A percentile compares a stretch with the other conserved stretches of the same genome.
These are phyloP conservation scores for Tenthredo livida DNA, from an alignment of 2,888 invertebrate genomes.

Conservation along the genomic window DNA sequence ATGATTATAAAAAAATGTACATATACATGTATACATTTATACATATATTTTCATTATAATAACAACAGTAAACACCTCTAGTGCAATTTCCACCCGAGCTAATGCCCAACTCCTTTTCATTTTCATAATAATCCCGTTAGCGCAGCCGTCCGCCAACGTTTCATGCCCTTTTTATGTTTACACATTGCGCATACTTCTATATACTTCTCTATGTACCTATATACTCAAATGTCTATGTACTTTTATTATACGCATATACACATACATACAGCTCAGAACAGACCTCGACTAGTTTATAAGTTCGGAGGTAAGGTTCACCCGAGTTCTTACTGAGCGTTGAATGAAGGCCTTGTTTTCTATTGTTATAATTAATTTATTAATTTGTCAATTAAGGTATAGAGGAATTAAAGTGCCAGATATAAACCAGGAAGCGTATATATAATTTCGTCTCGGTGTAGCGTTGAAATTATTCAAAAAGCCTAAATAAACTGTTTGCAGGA, in stretches of 20 bases:
- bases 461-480: not conserved
- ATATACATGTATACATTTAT: too few species aligned
- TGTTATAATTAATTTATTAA: not conserved
- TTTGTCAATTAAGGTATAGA: constrained; percentile 3
- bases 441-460: not conserved
- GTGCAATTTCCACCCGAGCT: constrained; percentile 9
- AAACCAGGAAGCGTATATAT: not conserved
- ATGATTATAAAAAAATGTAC: not conserved
- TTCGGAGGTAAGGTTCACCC: not conserved
- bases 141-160: constrained; percentile 22
- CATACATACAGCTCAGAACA: not conserved
- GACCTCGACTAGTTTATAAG: not conserved
- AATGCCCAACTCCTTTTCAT: constrained; percentile 30
- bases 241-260: not conserved
- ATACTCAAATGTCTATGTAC: not conserved
- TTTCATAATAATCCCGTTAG: constrained; percentile 50
- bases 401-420: not conserved
- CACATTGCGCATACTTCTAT: not conserved
- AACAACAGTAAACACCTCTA: not conserved
- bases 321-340: not conserved
- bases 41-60: not conserved
- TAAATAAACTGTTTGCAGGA: not conserved
- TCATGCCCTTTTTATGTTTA: constrained; percentile 33
- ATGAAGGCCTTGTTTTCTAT: not conserved
- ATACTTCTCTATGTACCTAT: not conserved